A percentile compares a stretch with the other conserved stretches of the same genome.
Conservation (phyloP, 2,888 invertebrate genomes). For the Thera obeliscata region DNA sequence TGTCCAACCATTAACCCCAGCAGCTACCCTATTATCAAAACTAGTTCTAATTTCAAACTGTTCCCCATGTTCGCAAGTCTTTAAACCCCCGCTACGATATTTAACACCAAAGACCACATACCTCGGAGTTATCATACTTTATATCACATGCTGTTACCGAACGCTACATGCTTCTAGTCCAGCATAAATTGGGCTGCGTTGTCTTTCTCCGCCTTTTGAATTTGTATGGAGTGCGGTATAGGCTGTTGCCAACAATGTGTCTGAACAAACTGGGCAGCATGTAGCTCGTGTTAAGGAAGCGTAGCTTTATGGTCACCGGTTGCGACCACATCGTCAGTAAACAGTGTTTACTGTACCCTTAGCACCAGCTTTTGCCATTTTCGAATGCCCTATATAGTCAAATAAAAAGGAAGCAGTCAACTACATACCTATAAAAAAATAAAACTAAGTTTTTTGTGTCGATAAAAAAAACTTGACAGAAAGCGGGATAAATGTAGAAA, state of each 20-base stretch:
- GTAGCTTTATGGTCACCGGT: slow-evolving; percentile 69
- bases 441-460: background rate
- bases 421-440: background rate
- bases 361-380: slow-evolving; percentile 1
- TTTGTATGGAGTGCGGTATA: slow-evolving; percentile 26
- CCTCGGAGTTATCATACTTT: slow-evolving; percentile 73
- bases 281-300: slow-evolving; percentile 69
- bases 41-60: slow-evolving; percentile 5
- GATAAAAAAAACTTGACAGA: too few species aligned
- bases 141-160: slow-evolving; percentile 73
- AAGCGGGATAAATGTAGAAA: too few species aligned
- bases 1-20: background rate
- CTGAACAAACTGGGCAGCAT: slow-evolving; percentile 54
- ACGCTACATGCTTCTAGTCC: slow-evolving; percentile 57
- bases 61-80: slow-evolving; percentile 25
- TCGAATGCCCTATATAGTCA: background rate
- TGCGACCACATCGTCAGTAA: slow-evolving; percentile 67
- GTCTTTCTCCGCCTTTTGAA: slow-evolving; percentile 41
- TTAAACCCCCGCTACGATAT: slow-evolving; percentile 45
- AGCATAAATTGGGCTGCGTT: slow-evolving; percentile 46
- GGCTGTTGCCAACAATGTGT: slow-evolving; percentile 46
- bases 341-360: slow-evolving; percentile 43
- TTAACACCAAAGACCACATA: slow-evolving; percentile 67
- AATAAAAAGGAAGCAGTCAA: background rate
- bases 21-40: slow-evolving; percentile 4